A percentile compares a stretch with the other conserved stretches of the same genome.
Conservation (phyloP, 2,888 invertebrate species). For the Drosophila colorata region DNA sequence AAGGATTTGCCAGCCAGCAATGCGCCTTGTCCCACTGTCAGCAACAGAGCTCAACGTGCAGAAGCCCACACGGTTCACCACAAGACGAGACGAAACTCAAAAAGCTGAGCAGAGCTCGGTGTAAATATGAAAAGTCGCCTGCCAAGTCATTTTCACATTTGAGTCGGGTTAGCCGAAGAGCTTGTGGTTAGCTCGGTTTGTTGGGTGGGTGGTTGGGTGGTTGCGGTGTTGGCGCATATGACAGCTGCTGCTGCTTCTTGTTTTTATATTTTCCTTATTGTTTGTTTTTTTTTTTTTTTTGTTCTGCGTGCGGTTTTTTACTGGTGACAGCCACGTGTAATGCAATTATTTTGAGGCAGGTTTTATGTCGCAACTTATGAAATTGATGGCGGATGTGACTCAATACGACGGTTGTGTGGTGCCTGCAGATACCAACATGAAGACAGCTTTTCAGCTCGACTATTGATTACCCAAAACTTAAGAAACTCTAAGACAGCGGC, state of each 20-base stretch:
- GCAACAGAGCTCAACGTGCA: slow-evolving; percentile 6
- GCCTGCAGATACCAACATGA: slow-evolving; percentile 6
- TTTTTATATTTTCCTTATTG: slow-evolving; percentile 3
- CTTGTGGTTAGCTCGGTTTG: slow-evolving; percentile 45
- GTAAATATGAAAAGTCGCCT: slow-evolving; percentile 77
- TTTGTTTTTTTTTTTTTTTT: slow-evolving; percentile 1
- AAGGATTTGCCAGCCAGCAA: slow-evolving; percentile 66
- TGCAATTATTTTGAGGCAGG: slow-evolving; percentile 78
- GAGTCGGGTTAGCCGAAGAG: slow-evolving; percentile 52
- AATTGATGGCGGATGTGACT: slow-evolving; percentile 47
- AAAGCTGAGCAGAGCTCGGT: slow-evolving; percentile 6
- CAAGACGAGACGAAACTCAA: slow-evolving; percentile 8
- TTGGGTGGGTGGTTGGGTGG: slow-evolving; percentile 42
- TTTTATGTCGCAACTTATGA: slow-evolving; percentile 61
- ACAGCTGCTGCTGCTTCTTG: slow-evolving; percentile 37
- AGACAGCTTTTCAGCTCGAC: slow-evolving; percentile 32
- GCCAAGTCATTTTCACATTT: slow-evolving; percentile 57
- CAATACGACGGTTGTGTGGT: slow-evolving; percentile 29
- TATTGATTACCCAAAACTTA: slow-evolving; percentile 47
- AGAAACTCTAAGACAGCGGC: slow-evolving; percentile 2
- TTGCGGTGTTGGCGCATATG: slow-evolving; percentile 24
- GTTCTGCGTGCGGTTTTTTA: slow-evolving; percentile 47
- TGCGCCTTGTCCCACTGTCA: slow-evolving; percentile 29
- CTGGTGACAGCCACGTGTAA: slow-evolving; percentile 72
- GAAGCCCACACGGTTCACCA: slow-evolving; percentile 24